Evolutionary conservation across 1,140 invertebrate genomes (phyloP), one percentile per base, ranked within the genome.

Genomic region (Sesamia nonagrioides): DNA sequence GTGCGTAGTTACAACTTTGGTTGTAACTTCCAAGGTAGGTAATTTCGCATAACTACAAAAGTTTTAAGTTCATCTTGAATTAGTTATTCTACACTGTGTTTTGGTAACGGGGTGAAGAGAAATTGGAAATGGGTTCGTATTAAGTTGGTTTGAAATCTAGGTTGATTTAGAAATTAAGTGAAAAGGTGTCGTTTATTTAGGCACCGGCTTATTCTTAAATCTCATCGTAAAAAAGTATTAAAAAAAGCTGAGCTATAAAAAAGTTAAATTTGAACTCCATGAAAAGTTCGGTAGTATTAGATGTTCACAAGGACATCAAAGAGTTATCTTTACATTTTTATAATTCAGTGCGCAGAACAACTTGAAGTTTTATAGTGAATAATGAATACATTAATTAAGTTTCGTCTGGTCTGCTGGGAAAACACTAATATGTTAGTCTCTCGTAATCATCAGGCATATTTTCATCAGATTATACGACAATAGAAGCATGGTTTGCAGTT

Each of bases 61-160:
- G 66, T 69, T 69, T 69, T 69, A 33, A 69, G 66, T 69, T 69
- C 40, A 69, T 69, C 66, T 69, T 69, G 66, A 69, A 69, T 69
- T 69, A 69, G 40, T 69, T 48, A 69, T 45, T 69, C 42, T 48
- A 48, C 66, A 48, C 66, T 48, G 42, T 48, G 66, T 48, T 69
- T 69, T 69, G 66, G 66, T 69, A 42, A 66, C 61, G 40, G 37
- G 17, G 61, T 33, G 40, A 45, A 42, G 37, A 66, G 61, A 17
- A 66, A 66, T 66, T 66, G 37, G 18, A 66, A 66, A 60, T 27
- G 61, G 61, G 35, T 37, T 66, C 18, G 17, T 17, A 17, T 11
- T 8, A 9, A 17, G 35, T 35, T 17, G 11, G n/a, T 17, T 7
- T 9, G 60, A 33, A 18, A 56, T n/a, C 18, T 21, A 58, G 18